Percentiles rank a stretch among this genome's conserved stretches.
phyloP scores from a whole-genome alignment of 2,888 invertebrate species.

The Hypena proboscidalis region DNA sequence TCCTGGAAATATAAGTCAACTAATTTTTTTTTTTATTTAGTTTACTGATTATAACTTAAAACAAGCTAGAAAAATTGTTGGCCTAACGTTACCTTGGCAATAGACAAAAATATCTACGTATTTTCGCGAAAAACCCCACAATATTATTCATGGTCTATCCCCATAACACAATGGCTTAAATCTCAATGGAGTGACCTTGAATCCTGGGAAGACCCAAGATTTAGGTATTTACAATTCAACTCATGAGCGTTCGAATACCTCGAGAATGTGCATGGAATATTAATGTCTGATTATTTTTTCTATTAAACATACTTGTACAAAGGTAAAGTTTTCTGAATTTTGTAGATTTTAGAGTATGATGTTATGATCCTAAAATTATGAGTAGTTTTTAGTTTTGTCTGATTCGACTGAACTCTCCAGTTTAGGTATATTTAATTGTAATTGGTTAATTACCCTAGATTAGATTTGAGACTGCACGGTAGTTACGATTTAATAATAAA shows the following conservation, averaged over 20 bases:
- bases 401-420: too few relatives aligned
- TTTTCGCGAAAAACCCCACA: neutral
- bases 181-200: constrained; percentile 29
- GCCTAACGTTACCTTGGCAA: too few relatives aligned
- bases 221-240: constrained; percentile 23
- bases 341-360: neutral
- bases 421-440: too few relatives aligned
- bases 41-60: too few relatives aligned
- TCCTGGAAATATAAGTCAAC: too few relatives aligned
- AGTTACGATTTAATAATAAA: too few relatives aligned
- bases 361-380: neutral
- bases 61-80: too few relatives aligned
- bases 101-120: too few relatives aligned
- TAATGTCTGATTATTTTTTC: constrained; percentile 26
- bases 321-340: constrained; percentile 3
- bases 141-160: neutral
- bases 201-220: constrained; percentile 30
- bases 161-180: constrained; percentile 28
- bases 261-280: constrained; percentile 31
- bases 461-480: too few relatives aligned
- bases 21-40: too few relatives aligned
- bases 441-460: too few relatives aligned
- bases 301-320: neutral
- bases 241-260: constrained; percentile 36
- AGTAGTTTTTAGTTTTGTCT: too few relatives aligned